phyloP scores from a whole-genome alignment of 2,888 invertebrate species.

The Leptopilina syphax region DNA sequence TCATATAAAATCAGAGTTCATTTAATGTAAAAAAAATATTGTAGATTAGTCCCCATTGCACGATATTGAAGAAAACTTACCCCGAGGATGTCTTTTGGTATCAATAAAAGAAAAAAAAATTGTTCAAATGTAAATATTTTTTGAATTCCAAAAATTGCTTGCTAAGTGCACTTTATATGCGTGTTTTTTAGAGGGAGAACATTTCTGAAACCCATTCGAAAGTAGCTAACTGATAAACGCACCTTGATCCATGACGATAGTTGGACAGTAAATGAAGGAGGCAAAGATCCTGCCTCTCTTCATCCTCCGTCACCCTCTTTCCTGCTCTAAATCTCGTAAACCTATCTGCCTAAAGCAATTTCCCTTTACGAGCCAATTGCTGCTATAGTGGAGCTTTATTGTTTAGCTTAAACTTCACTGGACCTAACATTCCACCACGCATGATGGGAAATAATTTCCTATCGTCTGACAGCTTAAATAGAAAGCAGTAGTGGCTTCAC shows the following conservation, averaged over 20 bases:
- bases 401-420: constrained; percentile 14
- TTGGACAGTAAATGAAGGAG: background rate
- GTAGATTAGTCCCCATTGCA: no score
- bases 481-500: constrained; percentile 18
- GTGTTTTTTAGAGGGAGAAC: background rate
- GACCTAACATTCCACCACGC: constrained; percentile 17
- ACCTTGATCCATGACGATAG: constrained; percentile 9
- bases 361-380: constrained; percentile 20
- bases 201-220: constrained; percentile 10
- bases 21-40: no score
- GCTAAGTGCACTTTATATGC: constrained; percentile 8
- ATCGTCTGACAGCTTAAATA: background rate
- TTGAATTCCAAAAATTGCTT: constrained; percentile 20
- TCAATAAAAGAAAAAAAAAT: background rate
- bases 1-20: background rate
- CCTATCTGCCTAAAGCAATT: constrained; percentile 31
- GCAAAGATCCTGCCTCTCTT: background rate
- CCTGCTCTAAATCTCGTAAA: background rate
- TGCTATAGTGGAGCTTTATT: background rate
- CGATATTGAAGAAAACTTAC: no score
- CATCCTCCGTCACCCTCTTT: no score
- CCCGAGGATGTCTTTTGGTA: no score
- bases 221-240: constrained; percentile 12
- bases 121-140: constrained; percentile 1
- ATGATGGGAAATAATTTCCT: background rate